phyloP scores from a whole-genome alignment of 37 sponge, comb jelly and placozoan genomes.

The Ianthella basta region DNA sequence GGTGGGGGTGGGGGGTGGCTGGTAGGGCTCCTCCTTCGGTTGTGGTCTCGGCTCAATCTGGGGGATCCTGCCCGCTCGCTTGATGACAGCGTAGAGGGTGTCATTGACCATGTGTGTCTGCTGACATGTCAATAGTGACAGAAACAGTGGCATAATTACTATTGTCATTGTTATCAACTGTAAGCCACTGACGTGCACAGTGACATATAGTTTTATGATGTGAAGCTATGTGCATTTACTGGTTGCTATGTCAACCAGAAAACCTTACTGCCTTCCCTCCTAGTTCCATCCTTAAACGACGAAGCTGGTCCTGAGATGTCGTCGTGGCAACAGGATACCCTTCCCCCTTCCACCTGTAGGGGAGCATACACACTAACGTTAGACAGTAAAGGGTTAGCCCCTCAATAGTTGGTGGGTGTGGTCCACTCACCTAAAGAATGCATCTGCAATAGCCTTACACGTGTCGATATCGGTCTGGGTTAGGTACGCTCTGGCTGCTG shows the following conservation, averaged over 20 bases:
- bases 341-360: conserved; percentile 10
- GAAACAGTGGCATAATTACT: too few species aligned
- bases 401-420: too few species aligned
- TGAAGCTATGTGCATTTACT: too few species aligned
- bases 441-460: conserved; percentile 15
- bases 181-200: too few species aligned
- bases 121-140: background rate
- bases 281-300: background rate
- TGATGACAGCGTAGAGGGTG: background rate
- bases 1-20: background rate
- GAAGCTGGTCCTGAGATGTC: conserved; percentile 1
- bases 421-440: conserved; percentile 15
- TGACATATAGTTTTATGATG: too few species aligned
- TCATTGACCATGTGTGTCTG: conserved; percentile 14
- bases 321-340: conserved; percentile 7
- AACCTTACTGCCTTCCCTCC: background rate
- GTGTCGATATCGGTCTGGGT: background rate
- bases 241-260: too few species aligned
- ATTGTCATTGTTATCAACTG: too few species aligned
- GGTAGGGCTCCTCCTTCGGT: background rate
- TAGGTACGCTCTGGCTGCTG: background rate
- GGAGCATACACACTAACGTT: background rate
- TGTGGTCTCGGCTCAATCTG: background rate
- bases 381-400: background rate
- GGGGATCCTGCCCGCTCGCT: conserved; percentile 17